Evolutionary conservation across 2,888 invertebrate genomes (phyloP), one percentile per base, ranked within the genome.

Genomic region (Brachylomia viminalis): DNA sequence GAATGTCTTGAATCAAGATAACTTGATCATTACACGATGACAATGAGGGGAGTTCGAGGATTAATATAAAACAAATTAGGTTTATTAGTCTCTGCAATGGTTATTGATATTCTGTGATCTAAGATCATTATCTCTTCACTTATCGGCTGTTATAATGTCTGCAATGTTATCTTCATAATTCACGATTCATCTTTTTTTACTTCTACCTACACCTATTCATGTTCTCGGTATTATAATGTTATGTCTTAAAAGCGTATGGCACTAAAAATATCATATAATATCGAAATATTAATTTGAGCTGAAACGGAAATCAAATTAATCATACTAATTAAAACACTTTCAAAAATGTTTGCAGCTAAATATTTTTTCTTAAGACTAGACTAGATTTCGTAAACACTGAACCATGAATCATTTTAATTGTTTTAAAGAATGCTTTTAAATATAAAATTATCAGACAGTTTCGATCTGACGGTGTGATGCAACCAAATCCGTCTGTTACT

Each of bases 401-500:
- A 78, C 54, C 74, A 68, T 85, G 66, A 81, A 81, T 73, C 52
- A 65, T 77, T 85, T 52, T 70, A 76, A 76, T 86, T 79, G 68
- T 71, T 73, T 64, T 56, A 69, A 73, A 78, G 27, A 72, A 77
- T 79, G 68, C 56, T 79, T 77, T 71, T 64, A 69, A 71, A 62
- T 64, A 75, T 64, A 62, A 78, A 33, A 49, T 72, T 65, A 85
- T 77, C 79, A 73, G 54, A 61, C 49, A 61, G 59, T 77, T 67
- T 62, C 13, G 23, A 86, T 84, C 85, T 84, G 38, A 30, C 52
- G 54, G 45, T 75, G 75, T 85, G 85, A 85, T 69, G 87, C 66
- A 87, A 87, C 67, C 20, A 58, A 49, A 74, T 82, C 38, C 61
- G 78, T 62, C 45, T 42, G 33, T 75, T 76, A 70, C 54, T 61